Evolutionary conservation across 1,140 invertebrate genomes (phyloP), one percentile per base, ranked within the genome.

Genomic region (Drosophila nigrodunni): DNA sequence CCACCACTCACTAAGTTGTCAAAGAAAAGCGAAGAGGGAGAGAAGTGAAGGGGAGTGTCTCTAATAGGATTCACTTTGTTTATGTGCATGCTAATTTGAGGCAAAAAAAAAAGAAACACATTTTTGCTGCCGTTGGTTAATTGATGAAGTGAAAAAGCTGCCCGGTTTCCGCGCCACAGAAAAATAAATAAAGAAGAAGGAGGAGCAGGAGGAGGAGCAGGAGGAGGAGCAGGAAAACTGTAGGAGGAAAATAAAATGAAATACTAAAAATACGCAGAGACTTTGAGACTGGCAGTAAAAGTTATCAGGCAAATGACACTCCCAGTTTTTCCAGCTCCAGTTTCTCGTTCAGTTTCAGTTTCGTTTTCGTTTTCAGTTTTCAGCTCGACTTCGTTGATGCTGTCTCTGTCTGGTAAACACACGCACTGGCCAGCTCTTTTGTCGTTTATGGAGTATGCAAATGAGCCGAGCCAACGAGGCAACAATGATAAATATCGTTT

Each of bases 71-170:
- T 82, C 82, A 70, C 76, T 83, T 80, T 87, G 83, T 87, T 87
- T 87, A 87, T 88, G 80, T 89, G 59, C 80, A 87, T 87, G 83
- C 85, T 87, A 87, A 87, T 87, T 88, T 88, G 83, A 87, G 83
- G 70, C 77, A 72, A 87, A 82, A 87, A 43, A 13, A n/a, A 43
- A 43, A 43, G 25, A 30, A 82, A 83, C 82, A 85, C 77, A 85
- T 74, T 89, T 87, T 62, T 87, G 80, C 64, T 83, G 83, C 85
- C 80, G 72, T 87, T 82, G 85, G 70, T 88, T 87, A 87, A 87
- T 87, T 87, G 83, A 87, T 89, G 83, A 87, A 87, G 82, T 83
- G 85, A 88, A 88, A 83, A 80, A 66, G 73, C 72, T 74, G 72
- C 58, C 58, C 50, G 49, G 30, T 50, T 57, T 74, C 58, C 57